Evolutionary conservation across 1,140 invertebrate genomes (phyloP).

Genomic region (Drosophila trapezifrons): DNA sequence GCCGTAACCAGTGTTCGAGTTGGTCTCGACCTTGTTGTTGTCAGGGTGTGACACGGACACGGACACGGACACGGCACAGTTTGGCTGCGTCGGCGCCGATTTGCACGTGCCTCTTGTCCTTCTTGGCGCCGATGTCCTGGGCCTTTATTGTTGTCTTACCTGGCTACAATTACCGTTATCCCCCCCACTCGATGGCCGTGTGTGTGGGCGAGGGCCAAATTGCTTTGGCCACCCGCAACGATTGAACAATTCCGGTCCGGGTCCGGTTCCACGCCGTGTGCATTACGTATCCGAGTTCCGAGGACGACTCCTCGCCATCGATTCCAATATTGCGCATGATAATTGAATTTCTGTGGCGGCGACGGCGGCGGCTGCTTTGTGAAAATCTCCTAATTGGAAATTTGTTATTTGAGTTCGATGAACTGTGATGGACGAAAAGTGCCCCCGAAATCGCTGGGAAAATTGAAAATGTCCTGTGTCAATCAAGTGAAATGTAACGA

Average conservation of each 20-base stretch:
- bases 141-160: slow-evolving; percentile 64
- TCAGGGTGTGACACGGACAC: slow-evolving; percentile 41
- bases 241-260: slow-evolving; percentile 34
- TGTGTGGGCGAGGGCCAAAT: slow-evolving; percentile 38
- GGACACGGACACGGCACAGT: slow-evolving; percentile 18
- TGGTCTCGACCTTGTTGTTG: slow-evolving; percentile 14
- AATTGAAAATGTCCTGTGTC: slow-evolving; percentile 48
- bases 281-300: slow-evolving; percentile 7
- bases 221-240: slow-evolving; percentile 51
- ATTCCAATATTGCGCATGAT: slow-evolving; percentile 59
- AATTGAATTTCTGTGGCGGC: slow-evolving; percentile 63
- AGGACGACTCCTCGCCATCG: slow-evolving; percentile 18
- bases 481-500: slow-evolving; percentile 58
- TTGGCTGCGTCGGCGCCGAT: slow-evolving; percentile 42
- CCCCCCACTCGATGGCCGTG: slow-evolving; percentile 11
- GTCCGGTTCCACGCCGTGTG: slow-evolving; percentile 9
- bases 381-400: slow-evolving; percentile 73
- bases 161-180: slow-evolving; percentile 71
- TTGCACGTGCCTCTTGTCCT: slow-evolving; percentile 33
- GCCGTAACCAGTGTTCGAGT: not conserved
- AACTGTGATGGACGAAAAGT: slow-evolving; percentile 50
- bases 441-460: not conserved
- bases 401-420: slow-evolving; percentile 70
- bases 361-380: slow-evolving; percentile 35
- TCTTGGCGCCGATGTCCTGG: slow-evolving; percentile 12